Conservation (phyloP, 2,113 vertebrate genomes). For the Limnothrissa miodon region DNA sequence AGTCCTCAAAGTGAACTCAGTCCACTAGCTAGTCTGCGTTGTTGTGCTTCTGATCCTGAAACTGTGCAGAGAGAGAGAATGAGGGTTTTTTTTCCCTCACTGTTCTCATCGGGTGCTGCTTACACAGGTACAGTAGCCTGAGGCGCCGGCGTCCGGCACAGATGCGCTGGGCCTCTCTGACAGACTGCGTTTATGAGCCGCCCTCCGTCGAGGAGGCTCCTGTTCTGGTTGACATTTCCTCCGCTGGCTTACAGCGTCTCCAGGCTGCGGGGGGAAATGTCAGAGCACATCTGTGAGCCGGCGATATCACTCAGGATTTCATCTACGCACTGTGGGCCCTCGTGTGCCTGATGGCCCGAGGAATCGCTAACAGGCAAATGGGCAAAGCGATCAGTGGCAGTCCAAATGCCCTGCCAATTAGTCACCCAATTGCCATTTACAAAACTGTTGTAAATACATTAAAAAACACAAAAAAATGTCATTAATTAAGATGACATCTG, state of each 20-base stretch:
- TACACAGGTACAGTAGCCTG: slow-evolving; percentile 21
- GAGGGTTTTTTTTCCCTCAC: neutral
- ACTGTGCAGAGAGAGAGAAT: neutral
- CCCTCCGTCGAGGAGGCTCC: slow-evolving; percentile 55
- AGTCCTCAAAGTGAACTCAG: neutral
- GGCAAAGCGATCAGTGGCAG: slow-evolving; percentile 30
- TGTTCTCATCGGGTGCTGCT: neutral
- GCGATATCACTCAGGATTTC: slow-evolving; percentile 61
- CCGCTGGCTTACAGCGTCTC: slow-evolving; percentile 58
- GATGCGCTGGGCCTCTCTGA: slow-evolving; percentile 49
- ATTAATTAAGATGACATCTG: slow-evolving; percentile 10
- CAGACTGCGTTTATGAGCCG: slow-evolving; percentile 58
- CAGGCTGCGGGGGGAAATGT: slow-evolving; percentile 66
- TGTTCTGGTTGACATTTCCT: slow-evolving; percentile 67
- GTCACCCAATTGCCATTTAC: slow-evolving; percentile 47
- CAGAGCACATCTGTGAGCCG: slow-evolving; percentile 69
- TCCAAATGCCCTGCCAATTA: slow-evolving; percentile 51
- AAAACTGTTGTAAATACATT: slow-evolving; percentile 34
- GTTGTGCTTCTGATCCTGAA: neutral
- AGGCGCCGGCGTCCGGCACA: slow-evolving; percentile 34
- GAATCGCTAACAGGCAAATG: slow-evolving; percentile 42
- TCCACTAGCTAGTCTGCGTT: neutral
- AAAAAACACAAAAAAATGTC: neutral
- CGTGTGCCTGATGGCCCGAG: slow-evolving; percentile 52
- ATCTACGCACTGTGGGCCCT: slow-evolving; percentile 27